phyloP scores from a whole-genome alignment of 2,113 vertebrate genomes.

The Mellivora capensis region DNA sequence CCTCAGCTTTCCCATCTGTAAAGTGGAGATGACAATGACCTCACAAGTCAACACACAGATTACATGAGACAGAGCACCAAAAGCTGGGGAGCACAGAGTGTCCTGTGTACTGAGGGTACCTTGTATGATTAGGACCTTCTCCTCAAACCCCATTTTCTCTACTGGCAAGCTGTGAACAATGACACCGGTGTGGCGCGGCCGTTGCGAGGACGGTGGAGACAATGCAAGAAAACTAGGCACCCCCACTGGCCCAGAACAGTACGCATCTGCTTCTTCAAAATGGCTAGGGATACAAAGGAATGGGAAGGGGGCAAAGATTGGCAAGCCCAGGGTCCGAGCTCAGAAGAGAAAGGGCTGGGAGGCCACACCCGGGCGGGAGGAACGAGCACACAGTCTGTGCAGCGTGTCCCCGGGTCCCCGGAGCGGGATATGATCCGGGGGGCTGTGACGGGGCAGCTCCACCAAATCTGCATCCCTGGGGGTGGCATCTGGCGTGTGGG shows the following conservation, averaged over 20 bases:
- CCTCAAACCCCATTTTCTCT: neutral
- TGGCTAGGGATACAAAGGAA: neutral
- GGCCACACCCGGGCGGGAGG: neutral
- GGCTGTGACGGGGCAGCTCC: constrained; percentile 19
- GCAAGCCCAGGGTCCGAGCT: neutral
- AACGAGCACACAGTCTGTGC: neutral
- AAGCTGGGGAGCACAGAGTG: neutral
- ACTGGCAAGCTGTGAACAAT: neutral
- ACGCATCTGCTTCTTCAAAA: neutral
- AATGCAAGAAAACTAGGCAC: neutral
- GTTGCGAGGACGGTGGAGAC: neutral
- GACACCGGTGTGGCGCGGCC: neutral
- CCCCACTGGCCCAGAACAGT: neutral
- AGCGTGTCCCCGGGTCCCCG: neutral
- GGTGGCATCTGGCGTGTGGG: neutral
- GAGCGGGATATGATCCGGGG: neutral
- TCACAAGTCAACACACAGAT: neutral
- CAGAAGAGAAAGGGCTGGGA: neutral
- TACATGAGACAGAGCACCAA: neutral
- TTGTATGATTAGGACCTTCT: neutral
- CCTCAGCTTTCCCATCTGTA: neutral
- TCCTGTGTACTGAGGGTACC: neutral
- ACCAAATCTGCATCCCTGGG: neutral
- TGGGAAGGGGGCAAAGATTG: neutral
- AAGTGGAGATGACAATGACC: neutral